A percentile compares a stretch with the other conserved stretches of the same genome.
phyloP scores from a whole-genome alignment of 2,113 vertebrate species.

The Parotia lawesii region DNA sequence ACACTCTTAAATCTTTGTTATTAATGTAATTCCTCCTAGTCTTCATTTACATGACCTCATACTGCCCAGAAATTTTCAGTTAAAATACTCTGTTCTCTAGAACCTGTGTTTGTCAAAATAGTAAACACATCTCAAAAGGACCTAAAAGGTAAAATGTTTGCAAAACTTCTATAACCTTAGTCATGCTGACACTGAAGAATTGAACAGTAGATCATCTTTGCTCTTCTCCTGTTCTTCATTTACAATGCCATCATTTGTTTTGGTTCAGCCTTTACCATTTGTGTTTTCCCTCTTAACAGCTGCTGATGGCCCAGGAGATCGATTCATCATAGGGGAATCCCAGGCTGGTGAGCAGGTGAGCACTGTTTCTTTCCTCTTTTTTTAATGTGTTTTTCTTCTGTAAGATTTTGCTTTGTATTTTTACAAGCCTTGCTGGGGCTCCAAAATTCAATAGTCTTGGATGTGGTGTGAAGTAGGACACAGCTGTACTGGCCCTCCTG shows the following conservation, averaged over 20 bases:
- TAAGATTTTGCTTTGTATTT: background rate
- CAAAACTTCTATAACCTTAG: background rate
- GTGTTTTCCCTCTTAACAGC: slow-evolving; percentile 76
- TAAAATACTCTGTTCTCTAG: background rate
- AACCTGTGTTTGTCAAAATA: background rate
- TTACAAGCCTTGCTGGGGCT: background rate
- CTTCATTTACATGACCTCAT: background rate
- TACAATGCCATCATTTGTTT: background rate
- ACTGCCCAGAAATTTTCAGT: background rate
- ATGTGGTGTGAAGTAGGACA: slow-evolving; percentile 8
- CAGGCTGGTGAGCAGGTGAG: slow-evolving; percentile 97
- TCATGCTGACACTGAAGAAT: background rate
- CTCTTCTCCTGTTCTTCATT: background rate
- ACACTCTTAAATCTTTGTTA: background rate
- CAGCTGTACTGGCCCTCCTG: slow-evolving; percentile 12
- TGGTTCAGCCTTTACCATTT: slow-evolving; percentile 20
- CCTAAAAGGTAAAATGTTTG: background rate
- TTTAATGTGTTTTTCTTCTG: background rate
- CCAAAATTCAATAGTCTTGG: background rate
- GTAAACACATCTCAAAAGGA: background rate
- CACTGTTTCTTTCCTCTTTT: background rate
- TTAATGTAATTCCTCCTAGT: background rate
- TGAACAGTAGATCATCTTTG: background rate
- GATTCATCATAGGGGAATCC: slow-evolving; percentile 98
- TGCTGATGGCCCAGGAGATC: slow-evolving; percentile 96